Evolutionary conservation across 2,888 invertebrate genomes (phyloP), one percentile per base, ranked within the genome.

Genomic region (Tiliacea citrago): DNA sequence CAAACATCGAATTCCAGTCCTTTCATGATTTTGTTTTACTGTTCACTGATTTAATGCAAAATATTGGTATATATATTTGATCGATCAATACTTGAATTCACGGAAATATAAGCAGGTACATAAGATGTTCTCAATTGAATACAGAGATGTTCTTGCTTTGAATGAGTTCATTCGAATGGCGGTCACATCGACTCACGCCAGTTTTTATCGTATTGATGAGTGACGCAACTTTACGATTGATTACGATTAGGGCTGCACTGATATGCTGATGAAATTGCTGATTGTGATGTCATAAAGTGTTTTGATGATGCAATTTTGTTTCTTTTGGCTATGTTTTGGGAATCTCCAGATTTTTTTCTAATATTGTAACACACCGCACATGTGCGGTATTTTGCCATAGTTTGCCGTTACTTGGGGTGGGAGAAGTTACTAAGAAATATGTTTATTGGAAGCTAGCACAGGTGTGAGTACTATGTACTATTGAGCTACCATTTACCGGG

Each of bases 1-100:
- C 77, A 82, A 16, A 69, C 13, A 39, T 49, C 70, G 2, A 78
- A 75, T 39, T 75, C 75, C 10, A 69, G 75, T 1, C 70, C 61
- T 42, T 61, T 13, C 75, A 75, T 75, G 47, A 12, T 69, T 39
- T 39, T 16, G 10, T 18, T 77, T 12, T 8, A n/a, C 8, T n/a
- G 24, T 68, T 8, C 5, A n/a, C 8, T n/a, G 24, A 10, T 60
- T 60, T 2, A 42, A 47, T 35, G 13, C 29, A 74, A 29, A 73
- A 71, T 53, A 45, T 70, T 42, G 2, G 5, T 60, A 2, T 7
- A 0, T 5, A 57, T 10, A 35, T 39, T 5, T 16, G 49, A 10
- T 49, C 8, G 5, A 49, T 8, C 21, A 16, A 53, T 21, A 24
- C 9, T 62, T 47, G 45, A 45, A 45, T 53, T 18, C 4, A 10